Conservation (phyloP, 2,888 invertebrate genomes). For the Chirona hameri region DNA sequence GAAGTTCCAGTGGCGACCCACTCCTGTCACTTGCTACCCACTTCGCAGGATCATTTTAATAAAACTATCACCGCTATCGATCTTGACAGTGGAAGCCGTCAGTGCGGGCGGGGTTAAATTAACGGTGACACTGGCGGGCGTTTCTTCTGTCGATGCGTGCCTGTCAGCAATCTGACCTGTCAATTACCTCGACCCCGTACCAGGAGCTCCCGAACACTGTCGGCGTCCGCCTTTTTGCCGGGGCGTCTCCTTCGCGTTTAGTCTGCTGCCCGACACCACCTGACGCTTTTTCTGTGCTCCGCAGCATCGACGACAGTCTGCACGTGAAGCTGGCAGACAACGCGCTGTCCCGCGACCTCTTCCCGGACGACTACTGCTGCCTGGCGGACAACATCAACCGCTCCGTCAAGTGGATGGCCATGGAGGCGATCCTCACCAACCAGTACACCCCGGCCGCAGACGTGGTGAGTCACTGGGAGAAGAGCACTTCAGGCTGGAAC, state of each 20-base stretch:
- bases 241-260: background rate
- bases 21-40: no score
- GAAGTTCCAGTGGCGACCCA: no score
- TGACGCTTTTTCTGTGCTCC: constrained; percentile 26
- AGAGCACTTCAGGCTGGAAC: background rate
- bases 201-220: background rate
- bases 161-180: background rate
- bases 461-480: constrained; percentile 51
- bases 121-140: background rate
- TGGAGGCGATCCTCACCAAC: constrained; percentile 80
- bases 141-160: background rate
- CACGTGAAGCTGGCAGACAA: constrained; percentile 89
- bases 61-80: no score
- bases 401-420: constrained; percentile 93
- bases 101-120: background rate
- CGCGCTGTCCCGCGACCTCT: constrained; percentile 86
- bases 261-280: background rate
- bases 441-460: constrained; percentile 85
- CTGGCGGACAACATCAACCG: constrained; percentile 95
- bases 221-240: background rate
- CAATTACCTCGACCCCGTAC: background rate
- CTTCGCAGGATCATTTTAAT: no score
- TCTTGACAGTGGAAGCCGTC: background rate
- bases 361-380: constrained; percentile 94
- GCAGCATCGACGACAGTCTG: constrained; percentile 76